Evolutionary conservation across 2,888 invertebrate species (phyloP).

Genomic region (Netelia inedita): DNA sequence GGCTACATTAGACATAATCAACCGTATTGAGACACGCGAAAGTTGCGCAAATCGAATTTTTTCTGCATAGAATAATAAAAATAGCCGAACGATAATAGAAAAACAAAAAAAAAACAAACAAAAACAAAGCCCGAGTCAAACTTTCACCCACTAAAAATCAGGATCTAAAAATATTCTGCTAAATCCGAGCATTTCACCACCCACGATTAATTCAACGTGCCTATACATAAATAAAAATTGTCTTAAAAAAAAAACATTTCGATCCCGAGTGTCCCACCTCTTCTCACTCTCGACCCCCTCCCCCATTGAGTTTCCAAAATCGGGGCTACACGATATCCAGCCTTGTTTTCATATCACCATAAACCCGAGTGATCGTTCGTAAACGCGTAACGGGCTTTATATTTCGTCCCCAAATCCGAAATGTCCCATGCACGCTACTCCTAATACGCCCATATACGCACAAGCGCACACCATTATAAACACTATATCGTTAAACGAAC

Average conservation of each 20-base stretch:
- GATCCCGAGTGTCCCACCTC: too few species aligned
- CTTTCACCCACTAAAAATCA: too few species aligned
- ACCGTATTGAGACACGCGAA: not conserved
- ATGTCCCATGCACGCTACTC: not conserved
- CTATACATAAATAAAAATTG: too few species aligned
- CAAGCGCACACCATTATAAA: conserved; percentile 43
- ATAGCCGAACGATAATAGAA: not conserved
- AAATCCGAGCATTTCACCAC: too few species aligned
- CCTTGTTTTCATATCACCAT: not conserved
- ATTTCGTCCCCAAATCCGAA: not conserved
- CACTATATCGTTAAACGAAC: conserved; percentile 11
- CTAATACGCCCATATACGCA: not conserved
- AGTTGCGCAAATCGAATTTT: conserved; percentile 1
- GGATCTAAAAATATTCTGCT: too few species aligned
- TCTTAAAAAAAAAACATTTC: too few species aligned
- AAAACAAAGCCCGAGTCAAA: not conserved
- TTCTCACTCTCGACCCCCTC: too few species aligned
- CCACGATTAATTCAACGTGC: too few species aligned
- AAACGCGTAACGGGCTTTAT: not conserved
- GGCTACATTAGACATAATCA: not conserved
- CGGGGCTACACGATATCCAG: too few species aligned
- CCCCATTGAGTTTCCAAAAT: too few species aligned
- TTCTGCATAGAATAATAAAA: not conserved
- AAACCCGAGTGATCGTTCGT: not conserved
- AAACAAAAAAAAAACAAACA: not conserved